Conservation (phyloP, 2,113 vertebrate genomes). For the Pterocles orientalis region DNA sequence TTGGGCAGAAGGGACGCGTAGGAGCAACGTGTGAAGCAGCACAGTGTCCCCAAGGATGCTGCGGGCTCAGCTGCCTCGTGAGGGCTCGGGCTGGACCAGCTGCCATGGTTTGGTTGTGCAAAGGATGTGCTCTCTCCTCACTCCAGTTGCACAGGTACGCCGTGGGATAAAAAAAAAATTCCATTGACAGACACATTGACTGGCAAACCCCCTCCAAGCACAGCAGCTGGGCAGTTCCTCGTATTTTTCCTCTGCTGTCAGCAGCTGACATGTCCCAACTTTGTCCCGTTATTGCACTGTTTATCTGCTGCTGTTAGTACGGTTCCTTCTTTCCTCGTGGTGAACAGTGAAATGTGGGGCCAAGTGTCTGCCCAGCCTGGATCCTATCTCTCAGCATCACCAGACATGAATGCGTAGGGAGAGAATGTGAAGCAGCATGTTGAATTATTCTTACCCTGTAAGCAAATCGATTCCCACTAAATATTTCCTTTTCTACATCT, state of each 20-base stretch:
- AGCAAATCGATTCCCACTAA: background rate
- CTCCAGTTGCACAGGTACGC: background rate
- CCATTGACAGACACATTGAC: background rate
- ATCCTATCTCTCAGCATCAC: background rate
- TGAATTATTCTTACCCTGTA: background rate
- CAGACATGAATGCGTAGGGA: background rate
- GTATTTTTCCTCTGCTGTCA: background rate
- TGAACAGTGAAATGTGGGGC: background rate
- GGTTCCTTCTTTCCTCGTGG: background rate
- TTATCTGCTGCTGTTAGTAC: background rate
- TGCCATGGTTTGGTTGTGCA: background rate
- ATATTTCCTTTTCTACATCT: background rate
- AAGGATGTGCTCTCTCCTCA: background rate
- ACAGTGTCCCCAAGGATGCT: background rate
- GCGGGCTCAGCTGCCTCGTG: background rate
- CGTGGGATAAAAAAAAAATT: background rate
- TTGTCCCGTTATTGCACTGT: background rate
- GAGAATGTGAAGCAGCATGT: background rate
- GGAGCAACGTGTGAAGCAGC: background rate
- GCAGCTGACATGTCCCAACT: background rate
- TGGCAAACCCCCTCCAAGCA: background rate
- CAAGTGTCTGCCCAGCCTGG: background rate
- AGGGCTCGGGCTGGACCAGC: background rate
- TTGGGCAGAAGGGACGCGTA: background rate
- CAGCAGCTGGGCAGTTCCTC: background rate